Evolutionary conservation across 2,797 vertebrate genomes (phyloP).

Genomic region (Vipera latastei): DNA sequence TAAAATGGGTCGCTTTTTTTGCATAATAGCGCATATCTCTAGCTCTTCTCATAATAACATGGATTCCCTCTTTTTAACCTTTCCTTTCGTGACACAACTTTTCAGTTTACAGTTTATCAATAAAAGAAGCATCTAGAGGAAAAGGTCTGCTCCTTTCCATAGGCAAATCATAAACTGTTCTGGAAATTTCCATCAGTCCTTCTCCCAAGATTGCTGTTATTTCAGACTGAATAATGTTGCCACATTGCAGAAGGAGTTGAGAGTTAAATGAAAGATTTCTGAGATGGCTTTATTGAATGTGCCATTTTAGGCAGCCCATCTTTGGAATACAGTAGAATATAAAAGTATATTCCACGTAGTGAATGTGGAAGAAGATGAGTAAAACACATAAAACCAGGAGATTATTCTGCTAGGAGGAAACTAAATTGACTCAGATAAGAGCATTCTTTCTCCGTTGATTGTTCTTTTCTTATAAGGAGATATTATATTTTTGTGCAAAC

Average conservation of each 20-base stretch:
- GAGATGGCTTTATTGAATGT: not conserved
- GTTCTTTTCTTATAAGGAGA: not conserved
- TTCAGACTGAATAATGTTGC: not conserved
- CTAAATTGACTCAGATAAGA: not conserved
- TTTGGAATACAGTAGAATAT: not conserved
- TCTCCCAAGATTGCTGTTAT: not conserved
- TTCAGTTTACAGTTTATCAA: not conserved
- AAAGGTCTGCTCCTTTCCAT: not conserved
- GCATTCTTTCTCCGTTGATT: not conserved
- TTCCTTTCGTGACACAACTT: not conserved
- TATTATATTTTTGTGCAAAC: not conserved
- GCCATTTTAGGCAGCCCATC: not conserved
- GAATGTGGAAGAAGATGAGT: not conserved
- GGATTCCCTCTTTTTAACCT: not conserved
- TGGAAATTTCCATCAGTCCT: not conserved
- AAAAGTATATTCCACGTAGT: not conserved
- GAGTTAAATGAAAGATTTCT: not conserved
- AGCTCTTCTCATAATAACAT: not conserved
- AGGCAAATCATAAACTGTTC: not conserved
- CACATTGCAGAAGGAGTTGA: not conserved
- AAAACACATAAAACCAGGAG: not conserved
- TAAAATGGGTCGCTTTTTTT: not conserved
- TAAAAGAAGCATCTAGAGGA: not conserved
- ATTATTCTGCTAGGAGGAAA: not conserved
- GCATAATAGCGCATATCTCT: not conserved